phyloP scores from a whole-genome alignment of 2,888 invertebrate species.

The Sabatieria punctata region DNA sequence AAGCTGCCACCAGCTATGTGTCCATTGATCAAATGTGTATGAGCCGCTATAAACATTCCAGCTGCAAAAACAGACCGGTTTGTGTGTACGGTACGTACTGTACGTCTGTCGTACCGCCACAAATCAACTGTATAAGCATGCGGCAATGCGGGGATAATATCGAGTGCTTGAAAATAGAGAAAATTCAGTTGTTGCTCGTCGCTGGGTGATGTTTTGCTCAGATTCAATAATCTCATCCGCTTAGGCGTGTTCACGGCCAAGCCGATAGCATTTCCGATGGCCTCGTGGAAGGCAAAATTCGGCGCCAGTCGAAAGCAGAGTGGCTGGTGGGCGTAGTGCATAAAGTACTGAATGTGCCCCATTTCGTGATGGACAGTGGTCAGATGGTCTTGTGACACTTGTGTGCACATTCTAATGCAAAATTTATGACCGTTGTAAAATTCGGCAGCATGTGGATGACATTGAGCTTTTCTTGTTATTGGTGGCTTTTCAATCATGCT shows the following conservation, averaged over 20 bases:
- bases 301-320: conserved; percentile 10
- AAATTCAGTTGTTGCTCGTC: conserved; percentile 46
- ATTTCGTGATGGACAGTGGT: conserved; percentile 27
- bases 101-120: too few relatives aligned
- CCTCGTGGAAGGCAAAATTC: conserved; percentile 9
- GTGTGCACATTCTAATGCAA: conserved; percentile 26
- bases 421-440: conserved; percentile 8
- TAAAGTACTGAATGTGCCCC: conserved; percentile 28
- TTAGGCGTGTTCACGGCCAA: conserved; percentile 8
- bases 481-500: conserved; percentile 17
- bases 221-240: conserved; percentile 6
- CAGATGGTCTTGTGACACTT: conserved; percentile 19
- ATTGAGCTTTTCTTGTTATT: background rate
- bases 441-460: conserved; percentile 16
- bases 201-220: conserved; percentile 1
- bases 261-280: conserved; percentile 9
- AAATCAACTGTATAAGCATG: conserved; percentile 64
- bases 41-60: conserved; percentile 67
- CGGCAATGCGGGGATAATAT: conserved; percentile 65
- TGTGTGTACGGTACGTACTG: too few relatives aligned
- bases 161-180: conserved; percentile 63
- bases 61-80: too few relatives aligned
- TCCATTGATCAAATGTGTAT: conserved; percentile 52
- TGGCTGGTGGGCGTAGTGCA: conserved; percentile 22
- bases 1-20: conserved; percentile 72